phyloP scores from a whole-genome alignment of 2,888 invertebrate genomes.

The Clistopyga incitator region DNA sequence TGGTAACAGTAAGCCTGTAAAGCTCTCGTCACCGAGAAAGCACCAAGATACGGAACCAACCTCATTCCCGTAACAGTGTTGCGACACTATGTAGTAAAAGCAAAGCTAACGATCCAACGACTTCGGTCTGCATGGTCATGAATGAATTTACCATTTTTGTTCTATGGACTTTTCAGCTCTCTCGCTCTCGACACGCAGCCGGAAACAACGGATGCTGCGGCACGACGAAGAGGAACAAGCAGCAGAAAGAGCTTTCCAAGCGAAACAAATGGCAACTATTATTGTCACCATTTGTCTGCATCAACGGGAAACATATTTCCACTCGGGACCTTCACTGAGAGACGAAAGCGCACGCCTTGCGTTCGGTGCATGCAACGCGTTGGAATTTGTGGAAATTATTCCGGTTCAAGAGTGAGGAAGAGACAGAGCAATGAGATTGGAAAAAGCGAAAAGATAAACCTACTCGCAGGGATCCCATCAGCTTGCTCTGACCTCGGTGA shows the following conservation, averaged over 20 bases:
- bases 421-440: neutral
- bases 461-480: neutral
- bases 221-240: slow-evolving; percentile 8
- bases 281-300: slow-evolving; percentile 76
- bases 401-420: slow-evolving; percentile 13
- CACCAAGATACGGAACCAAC: slow-evolving; percentile 6
- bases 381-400: slow-evolving; percentile 66
- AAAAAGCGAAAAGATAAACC: neutral
- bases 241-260: slow-evolving; percentile 43
- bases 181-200: slow-evolving; percentile 1
- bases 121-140: slow-evolving; percentile 16
- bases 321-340: slow-evolving; percentile 66
- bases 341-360: slow-evolving; percentile 19
- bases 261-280: slow-evolving; percentile 74
- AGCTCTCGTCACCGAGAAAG: slow-evolving; percentile 16
- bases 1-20: slow-evolving; percentile 23
- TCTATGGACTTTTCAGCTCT: slow-evolving; percentile 21
- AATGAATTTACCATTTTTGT: slow-evolving; percentile 44
- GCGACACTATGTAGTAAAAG: neutral
- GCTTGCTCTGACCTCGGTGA: neutral
- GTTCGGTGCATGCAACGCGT: slow-evolving; percentile 51
- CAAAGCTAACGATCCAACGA: slow-evolving; percentile 20
- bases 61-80: neutral
- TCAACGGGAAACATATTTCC: slow-evolving; percentile 74
- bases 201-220: slow-evolving; percentile 20